These are phyloP conservation scores for Euphydryas editha DNA, from an alignment of 2,888 invertebrate genomes.

Conservation along the genomic window DNA sequence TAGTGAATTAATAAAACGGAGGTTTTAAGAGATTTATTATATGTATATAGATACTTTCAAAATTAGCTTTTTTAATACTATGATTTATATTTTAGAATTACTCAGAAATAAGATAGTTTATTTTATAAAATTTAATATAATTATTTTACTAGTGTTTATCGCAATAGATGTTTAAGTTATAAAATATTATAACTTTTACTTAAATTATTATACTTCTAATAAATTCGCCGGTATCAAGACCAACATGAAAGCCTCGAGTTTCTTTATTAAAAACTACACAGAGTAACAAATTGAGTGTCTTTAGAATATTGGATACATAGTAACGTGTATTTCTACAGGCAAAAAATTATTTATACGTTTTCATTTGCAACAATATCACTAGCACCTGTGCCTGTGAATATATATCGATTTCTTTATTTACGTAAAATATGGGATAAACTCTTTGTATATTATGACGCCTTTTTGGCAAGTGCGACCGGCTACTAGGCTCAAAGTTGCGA, in stretches of 20 bases:
- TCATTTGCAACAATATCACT: slow-evolving; percentile 37
- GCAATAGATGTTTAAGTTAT: too few relatives aligned
- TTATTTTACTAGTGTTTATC: too few relatives aligned
- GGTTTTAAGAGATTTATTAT: too few relatives aligned
- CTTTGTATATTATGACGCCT: not conserved
- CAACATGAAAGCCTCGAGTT: not conserved
- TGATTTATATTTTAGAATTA: too few relatives aligned
- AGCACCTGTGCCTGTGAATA: slow-evolving; percentile 40
- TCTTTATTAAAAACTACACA: not conserved
- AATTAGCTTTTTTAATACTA: too few relatives aligned
- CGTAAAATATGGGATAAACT: not conserved
- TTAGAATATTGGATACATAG: slow-evolving; percentile 1
- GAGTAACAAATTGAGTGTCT: not conserved
- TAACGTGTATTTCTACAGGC: slow-evolving; percentile 8
- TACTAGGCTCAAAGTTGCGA: too few relatives aligned
- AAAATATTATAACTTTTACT: too few relatives aligned
- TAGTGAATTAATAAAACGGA: too few relatives aligned
- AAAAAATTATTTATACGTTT: slow-evolving; percentile 34
- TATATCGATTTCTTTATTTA: slow-evolving; percentile 37
- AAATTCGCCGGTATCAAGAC: not conserved
- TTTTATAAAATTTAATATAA: too few relatives aligned
- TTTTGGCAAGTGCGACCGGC: not conserved
- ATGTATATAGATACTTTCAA: too few relatives aligned
- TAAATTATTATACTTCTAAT: not conserved
- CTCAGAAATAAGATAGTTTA: too few relatives aligned